Evolutionary conservation across 2,113 vertebrate species (phyloP), one percentile per base, ranked within the genome.

Genomic region (Mesocricetus auratus): DNA sequence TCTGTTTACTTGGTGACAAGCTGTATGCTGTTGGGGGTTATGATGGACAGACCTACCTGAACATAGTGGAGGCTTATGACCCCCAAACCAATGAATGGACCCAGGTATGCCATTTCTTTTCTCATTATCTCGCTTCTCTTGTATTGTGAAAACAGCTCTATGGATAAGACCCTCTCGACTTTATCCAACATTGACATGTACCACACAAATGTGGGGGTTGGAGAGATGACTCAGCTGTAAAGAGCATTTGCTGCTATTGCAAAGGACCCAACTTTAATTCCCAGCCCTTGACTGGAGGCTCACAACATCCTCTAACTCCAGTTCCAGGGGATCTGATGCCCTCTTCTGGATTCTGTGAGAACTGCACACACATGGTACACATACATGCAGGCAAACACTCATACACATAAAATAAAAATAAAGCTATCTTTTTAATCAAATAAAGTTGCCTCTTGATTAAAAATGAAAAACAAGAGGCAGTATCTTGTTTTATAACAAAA

Each of bases 61-160:
- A 99, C 81, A 99, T 99, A 0, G 99, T 99, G 66, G 99, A 99
- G 91, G 99, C 99, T 79, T 99, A 99, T 0, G 99, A 99, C 97
- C 99, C 99, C 68, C 99, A 99, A 98, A 99, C 99, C 64, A 99
- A 99, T 68, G 99, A 99, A 97, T 99, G 99, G 99, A 99, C 99
- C 94, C 99, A 99, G 99, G 99, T 99, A 98, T 42, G 94, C 60
- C 21, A 7, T 77, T 83, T 93, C 68, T 3, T 31, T 91, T 93
- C 87, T 93, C 56, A 66, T 73, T 78, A 36, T 78, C 78, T 86
- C 4, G 15, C 39, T 75, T 50, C 36, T 86, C 24, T 77, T 3
- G 73, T 90, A 60, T 66, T 79, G 16, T 91, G 94, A 69, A 92
- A 88, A 81, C 10, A 36, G 5, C 91, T 94, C 5, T 53, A 74